Base-by-base conservation (phyloP, 2,888 invertebrate species). In the Antitype chi region DNA sequence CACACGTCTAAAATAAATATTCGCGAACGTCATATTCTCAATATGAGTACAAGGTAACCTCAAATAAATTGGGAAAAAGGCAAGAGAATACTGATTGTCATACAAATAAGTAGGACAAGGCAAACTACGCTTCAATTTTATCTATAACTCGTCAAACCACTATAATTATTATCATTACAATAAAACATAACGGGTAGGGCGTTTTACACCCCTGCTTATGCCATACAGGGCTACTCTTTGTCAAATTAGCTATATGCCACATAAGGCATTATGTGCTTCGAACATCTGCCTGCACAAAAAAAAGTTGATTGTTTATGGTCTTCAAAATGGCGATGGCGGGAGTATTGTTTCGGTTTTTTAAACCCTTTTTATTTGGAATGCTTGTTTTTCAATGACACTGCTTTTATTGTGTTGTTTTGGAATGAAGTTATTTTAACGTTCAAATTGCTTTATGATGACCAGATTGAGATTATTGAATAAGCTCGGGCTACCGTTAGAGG, bases 221-320 rank as follows among this genome's bases (percentile, higher is more conserved):
- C 23, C 23, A 81, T 13, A 79, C 78, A 89, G 91, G 90, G 91
- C 91, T 90, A 92, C 86, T 92, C 92, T 90, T 93, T 91, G 90
- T 90, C 85, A 83, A 86, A 78, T 82, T 84, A 70, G 84, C 87
- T 87, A 89, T 88, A 81, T 88, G 84, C 84, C 84, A 91, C 80
- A 90, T 90, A 85, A 49, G 89, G 89, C 87, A 82, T 89, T 90
- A 92, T 93, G 89, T 88, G 86, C 79, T 79, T 1, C 84, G 91
- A 92, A 94, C 95, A 95, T 95, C 95, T 95, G 95, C 94, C 93
- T 90, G 70, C 83, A 73, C 63, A 88, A 91, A 93, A 70, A 91
- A 90, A 88, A 80, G 74, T 85, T 69, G 74, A 89, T 90, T 92
- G 92, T 92, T 91, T 92, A 92, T 92, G 90, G 88, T 84, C 77